Evolutionary conservation across 2,888 invertebrate genomes (phyloP).

Genomic region (Tinea trinotella): DNA sequence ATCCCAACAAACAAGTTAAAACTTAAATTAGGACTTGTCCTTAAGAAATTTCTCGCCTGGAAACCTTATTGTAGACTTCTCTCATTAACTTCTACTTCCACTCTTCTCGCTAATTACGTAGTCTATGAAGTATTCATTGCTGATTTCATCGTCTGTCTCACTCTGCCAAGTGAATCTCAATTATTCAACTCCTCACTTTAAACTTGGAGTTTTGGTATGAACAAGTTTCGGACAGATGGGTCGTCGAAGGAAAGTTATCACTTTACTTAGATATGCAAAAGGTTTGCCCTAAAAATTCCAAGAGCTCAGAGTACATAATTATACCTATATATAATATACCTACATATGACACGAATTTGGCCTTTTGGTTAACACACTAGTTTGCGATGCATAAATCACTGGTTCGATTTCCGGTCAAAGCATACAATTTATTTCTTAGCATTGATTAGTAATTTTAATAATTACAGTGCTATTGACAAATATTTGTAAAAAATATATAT

Average conservation of each 20-base stretch:
- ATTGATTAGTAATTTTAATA: too few relatives aligned
- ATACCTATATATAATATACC: too few relatives aligned
- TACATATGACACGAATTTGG: too few relatives aligned
- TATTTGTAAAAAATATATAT: too few relatives aligned
- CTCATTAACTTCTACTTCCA: slow-evolving; percentile 49
- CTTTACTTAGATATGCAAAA: slow-evolving; percentile 5
- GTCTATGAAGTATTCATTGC: slow-evolving; percentile 51
- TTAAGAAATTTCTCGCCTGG: neutral
- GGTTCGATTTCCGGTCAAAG: too few relatives aligned
- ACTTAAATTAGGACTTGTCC: neutral
- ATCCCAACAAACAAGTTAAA: neutral
- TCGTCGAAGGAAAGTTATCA: slow-evolving; percentile 4
- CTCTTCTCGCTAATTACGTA: slow-evolving; percentile 43
- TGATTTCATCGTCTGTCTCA: slow-evolving; percentile 35
- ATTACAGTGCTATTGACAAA: too few relatives aligned
- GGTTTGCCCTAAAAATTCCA: neutral
- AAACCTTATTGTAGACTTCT: slow-evolving; percentile 33
- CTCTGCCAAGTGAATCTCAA: slow-evolving; percentile 22
- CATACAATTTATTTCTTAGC: too few relatives aligned
- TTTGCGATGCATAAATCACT: too few relatives aligned
- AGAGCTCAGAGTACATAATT: too few relatives aligned
- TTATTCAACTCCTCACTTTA: slow-evolving; percentile 13
- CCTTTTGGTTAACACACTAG: too few relatives aligned
- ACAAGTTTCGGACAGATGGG: slow-evolving; percentile 12
- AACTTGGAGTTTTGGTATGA: slow-evolving; percentile 1